These are phyloP conservation scores for Pelusios castaneus DNA, from an alignment of 2,113 vertebrate species.

Conservation along the genomic window DNA sequence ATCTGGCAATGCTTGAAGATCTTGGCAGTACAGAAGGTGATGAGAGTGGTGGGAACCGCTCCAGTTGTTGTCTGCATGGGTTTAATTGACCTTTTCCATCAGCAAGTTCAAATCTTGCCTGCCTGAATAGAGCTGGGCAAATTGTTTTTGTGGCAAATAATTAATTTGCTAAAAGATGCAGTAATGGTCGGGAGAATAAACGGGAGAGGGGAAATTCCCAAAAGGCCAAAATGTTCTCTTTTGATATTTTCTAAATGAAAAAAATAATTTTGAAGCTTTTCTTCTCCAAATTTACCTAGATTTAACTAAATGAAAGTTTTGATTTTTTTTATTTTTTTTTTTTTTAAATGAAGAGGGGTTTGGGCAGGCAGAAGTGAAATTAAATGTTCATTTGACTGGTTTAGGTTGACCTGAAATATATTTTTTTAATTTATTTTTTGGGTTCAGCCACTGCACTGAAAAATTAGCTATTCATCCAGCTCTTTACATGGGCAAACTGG, in stretches of 20 bases:
- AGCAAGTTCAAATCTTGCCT: background rate
- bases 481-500: background rate
- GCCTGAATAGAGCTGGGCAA: background rate
- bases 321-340: too few relatives aligned
- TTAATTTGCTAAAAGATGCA: background rate
- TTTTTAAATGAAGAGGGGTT: background rate
- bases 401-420: background rate
- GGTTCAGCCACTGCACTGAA: background rate
- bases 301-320: background rate
- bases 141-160: background rate
- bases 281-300: background rate
- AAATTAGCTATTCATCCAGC: background rate
- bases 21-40: background rate
- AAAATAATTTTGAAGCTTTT: background rate
- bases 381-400: background rate
- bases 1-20: background rate
- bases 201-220: background rate
- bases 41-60: background rate
- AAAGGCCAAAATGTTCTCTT: background rate
- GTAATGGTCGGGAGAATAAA: background rate
- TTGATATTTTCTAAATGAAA: background rate
- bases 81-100: background rate
- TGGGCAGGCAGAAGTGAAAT: background rate
- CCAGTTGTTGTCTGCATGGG: background rate
- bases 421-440: background rate